phyloP scores from a whole-genome alignment of 2,888 invertebrate genomes.

The Drosophila affinis region DNA sequence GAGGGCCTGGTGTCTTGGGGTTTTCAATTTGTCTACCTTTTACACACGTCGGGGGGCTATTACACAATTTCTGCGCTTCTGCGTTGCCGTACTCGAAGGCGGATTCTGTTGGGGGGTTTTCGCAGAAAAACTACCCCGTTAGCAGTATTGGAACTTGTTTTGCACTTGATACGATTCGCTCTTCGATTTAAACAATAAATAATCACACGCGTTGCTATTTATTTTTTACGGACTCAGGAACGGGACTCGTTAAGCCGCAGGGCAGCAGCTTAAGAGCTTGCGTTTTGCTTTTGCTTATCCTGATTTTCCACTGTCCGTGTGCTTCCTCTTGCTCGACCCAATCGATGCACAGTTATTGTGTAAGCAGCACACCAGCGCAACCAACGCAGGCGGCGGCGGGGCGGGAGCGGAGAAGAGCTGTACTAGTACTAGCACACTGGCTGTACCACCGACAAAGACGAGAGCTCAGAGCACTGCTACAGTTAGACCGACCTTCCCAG shows the following conservation, averaged over 20 bases:
- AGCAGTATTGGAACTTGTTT: conserved; percentile 60
- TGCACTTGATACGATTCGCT: conserved; percentile 59
- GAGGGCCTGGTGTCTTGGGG: not conserved
- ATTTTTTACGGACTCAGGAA: conserved; percentile 21
- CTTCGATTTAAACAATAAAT: conserved; percentile 55
- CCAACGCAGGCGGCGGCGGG: conserved; percentile 67
- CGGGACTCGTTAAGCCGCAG: conserved; percentile 62
- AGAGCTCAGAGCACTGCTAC: conserved; percentile 74
- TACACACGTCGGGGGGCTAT: conserved; percentile 68
- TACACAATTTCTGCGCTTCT: conserved; percentile 69
- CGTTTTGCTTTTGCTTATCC: conserved; percentile 51
- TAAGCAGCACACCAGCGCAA: conserved; percentile 77
- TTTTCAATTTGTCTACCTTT: conserved; percentile 66
- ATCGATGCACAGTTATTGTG: conserved; percentile 81
- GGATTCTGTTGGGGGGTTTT: conserved; percentile 57
- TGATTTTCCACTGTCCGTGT: conserved; percentile 55
- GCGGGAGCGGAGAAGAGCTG: conserved; percentile 77
- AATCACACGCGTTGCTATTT: conserved; percentile 69
- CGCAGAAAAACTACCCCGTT: conserved; percentile 73
- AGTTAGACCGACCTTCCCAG: conserved; percentile 83
- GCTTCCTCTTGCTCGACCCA: conserved; percentile 73
- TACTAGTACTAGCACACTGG: conserved; percentile 70
- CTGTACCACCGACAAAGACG: conserved; percentile 80
- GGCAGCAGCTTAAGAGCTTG: conserved; percentile 61
- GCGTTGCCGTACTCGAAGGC: conserved; percentile 55